A percentile compares a stretch with the other conserved stretches of the same genome.
Conservation (phyloP, 1,140 invertebrate genomes). For the Pseudomyrmex gracilis region DNA sequence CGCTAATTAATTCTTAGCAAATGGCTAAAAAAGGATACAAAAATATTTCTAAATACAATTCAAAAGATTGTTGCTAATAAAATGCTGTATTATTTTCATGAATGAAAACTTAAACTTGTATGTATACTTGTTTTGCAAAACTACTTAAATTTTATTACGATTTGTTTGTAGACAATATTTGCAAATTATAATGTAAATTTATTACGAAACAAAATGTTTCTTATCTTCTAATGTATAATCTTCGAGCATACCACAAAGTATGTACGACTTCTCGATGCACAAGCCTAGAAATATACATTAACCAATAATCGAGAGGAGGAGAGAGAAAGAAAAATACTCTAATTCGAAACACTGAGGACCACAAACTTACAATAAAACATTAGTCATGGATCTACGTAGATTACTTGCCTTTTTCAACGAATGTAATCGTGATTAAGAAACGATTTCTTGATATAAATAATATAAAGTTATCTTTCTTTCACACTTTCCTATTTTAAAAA, state of each 20-base stretch:
- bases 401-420: slow-evolving; percentile 22
- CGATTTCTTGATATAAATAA: neutral
- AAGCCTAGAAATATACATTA: neutral
- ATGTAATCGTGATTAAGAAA: neutral
- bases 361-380: slow-evolving; percentile 78
- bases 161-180: slow-evolving; percentile 11
- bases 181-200: slow-evolving; percentile 1
- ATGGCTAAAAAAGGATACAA: too few species aligned
- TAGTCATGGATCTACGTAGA: slow-evolving; percentile 40
- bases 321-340: neutral
- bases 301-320: too few species aligned
- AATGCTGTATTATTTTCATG: too few species aligned
- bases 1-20: too few species aligned
- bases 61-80: too few species aligned
- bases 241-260: neutral
- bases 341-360: slow-evolving; percentile 79
- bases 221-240: neutral
- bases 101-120: neutral
- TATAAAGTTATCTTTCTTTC: too few species aligned
- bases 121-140: too few species aligned
- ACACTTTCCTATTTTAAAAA: too few species aligned
- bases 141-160: neutral
- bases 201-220: neutral
- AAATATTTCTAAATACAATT: too few species aligned
- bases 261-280: slow-evolving; percentile 2